A percentile compares a stretch with the other conserved stretches of the same genome.
Conservation (phyloP, 2,797 vertebrate genomes). For the Arrhamphus sclerolepis region DNA sequence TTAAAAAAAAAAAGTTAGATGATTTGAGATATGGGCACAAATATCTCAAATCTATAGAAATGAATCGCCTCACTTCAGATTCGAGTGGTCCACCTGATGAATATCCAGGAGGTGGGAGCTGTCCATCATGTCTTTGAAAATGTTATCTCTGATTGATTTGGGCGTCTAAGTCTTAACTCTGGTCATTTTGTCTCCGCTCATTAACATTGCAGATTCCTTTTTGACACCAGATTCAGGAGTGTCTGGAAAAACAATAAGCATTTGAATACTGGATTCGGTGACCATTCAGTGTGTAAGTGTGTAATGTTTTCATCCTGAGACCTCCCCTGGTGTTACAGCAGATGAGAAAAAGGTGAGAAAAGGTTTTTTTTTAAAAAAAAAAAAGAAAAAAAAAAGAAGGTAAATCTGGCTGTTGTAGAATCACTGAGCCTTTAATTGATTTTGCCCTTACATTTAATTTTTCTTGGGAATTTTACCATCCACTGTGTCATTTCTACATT, state of each 20-base stretch:
- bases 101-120: constrained; percentile 25
- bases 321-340: constrained; percentile 29
- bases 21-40: no score
- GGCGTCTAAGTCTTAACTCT: constrained; percentile 58
- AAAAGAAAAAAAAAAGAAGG: background rate
- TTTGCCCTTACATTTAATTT: constrained; percentile 13
- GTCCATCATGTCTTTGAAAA: constrained; percentile 55
- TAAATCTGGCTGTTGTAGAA: constrained; percentile 6
- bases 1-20: no score
- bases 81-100: constrained; percentile 4
- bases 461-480: constrained; percentile 20
- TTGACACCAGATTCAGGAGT: constrained; percentile 62
- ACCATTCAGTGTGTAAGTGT: constrained; percentile 49
- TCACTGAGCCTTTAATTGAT: constrained; percentile 3
- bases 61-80: no score
- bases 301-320: constrained; percentile 31
- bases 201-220: constrained; percentile 79
- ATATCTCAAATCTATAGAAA: no score
- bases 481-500: constrained; percentile 31
- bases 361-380: no score
- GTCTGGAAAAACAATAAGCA: constrained; percentile 73
- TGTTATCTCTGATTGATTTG: constrained; percentile 57
- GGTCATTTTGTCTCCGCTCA: constrained; percentile 62
- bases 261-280: constrained; percentile 63
- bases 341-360: constrained; percentile 11